Percentiles rank a stretch among this genome's conserved stretches.
phyloP scores from a whole-genome alignment of 2,797 vertebrate genomes.

The Heteromormyrus szaboi region DNA sequence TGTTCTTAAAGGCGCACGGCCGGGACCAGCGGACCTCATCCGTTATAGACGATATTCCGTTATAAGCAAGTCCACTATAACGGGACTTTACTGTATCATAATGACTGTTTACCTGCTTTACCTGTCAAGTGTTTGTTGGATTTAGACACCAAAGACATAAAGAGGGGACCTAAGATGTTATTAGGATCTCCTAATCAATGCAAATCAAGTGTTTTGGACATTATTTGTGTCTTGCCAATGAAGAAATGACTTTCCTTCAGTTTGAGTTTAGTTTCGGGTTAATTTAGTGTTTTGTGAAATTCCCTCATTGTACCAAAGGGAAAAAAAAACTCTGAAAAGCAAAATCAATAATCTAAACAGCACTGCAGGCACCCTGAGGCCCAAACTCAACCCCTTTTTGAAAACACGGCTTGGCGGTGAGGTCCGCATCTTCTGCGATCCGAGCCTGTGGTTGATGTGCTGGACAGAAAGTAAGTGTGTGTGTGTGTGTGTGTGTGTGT shows the following conservation, averaged over 20 bases:
- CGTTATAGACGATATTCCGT: too few relatives aligned
- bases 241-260: constrained; percentile 1
- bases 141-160: not conserved
- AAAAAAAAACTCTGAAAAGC: not conserved
- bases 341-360: not conserved
- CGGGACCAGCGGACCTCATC: too few relatives aligned
- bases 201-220: not conserved
- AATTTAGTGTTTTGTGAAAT: not conserved
- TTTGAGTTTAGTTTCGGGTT: not conserved
- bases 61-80: too few relatives aligned
- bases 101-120: not conserved
- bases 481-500: not conserved
- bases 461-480: not conserved
- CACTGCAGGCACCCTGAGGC: not conserved
- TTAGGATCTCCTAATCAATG: not conserved
- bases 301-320: not conserved
- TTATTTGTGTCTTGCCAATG: not conserved
- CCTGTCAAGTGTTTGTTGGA: not conserved
- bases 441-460: not conserved
- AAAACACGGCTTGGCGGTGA: not conserved
- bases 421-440: not conserved
- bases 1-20: too few relatives aligned
- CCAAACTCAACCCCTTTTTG: not conserved
- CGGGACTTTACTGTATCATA: not conserved
- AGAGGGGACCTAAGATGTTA: not conserved